Conservation (phyloP, 2,888 invertebrate species). For the Salticus scenicus region DNA sequence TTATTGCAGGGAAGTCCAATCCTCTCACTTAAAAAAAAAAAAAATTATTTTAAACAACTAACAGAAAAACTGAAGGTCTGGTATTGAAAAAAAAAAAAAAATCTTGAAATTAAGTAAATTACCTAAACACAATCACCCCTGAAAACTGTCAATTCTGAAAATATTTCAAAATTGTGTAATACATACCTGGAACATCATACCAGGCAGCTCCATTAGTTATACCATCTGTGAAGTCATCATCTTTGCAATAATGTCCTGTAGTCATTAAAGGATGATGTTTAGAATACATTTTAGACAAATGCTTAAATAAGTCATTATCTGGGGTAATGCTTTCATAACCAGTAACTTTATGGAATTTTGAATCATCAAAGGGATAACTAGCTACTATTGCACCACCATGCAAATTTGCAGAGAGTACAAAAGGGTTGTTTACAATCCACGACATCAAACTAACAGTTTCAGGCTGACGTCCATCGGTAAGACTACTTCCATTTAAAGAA, state of each 20-base stretch:
- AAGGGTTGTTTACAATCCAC: conserved; percentile 75
- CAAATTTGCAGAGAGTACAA: conserved; percentile 77
- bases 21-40: too few relatives aligned
- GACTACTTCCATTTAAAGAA: not conserved
- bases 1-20: too few relatives aligned
- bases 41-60: too few relatives aligned
- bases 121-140: too few relatives aligned
- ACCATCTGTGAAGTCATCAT: conserved; percentile 85
- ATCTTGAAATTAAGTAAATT: too few relatives aligned
- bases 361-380: conserved; percentile 79
- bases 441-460: conserved; percentile 76
- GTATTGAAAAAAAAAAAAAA: too few relatives aligned
- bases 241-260: conserved; percentile 80
- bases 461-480: conserved; percentile 73
- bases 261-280: conserved; percentile 85
- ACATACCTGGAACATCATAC: conserved; percentile 86
- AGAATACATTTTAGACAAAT: conserved; percentile 86
- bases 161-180: too few relatives aligned
- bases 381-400: conserved; percentile 78
- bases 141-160: too few relatives aligned
- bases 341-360: conserved; percentile 48
- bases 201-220: conserved; percentile 94
- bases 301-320: conserved; percentile 87
- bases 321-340: conserved; percentile 82
- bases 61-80: too few relatives aligned